Evolutionary conservation across 1,140 invertebrate species (phyloP).

Genomic region (Hyles euphorbiae): DNA sequence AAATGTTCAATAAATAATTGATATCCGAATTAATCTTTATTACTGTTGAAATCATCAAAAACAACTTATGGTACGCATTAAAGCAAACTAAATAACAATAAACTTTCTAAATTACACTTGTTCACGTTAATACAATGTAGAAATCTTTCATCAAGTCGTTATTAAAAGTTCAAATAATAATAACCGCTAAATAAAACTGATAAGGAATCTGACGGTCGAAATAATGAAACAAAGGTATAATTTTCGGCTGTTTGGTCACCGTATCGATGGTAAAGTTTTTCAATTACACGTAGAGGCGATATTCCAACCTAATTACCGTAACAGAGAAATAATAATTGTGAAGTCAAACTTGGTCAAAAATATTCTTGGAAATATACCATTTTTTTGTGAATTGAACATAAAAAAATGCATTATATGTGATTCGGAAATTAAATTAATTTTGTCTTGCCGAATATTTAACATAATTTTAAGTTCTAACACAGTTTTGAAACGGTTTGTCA

Average conservation of each 20-base stretch:
- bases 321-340: conserved; percentile 29
- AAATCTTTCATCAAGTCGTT: conserved; percentile 21
- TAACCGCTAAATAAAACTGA: conserved; percentile 52
- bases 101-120: conserved; percentile 4
- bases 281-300: conserved; percentile 44
- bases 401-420: not conserved
- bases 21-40: no score
- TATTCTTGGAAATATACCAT: not conserved
- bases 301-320: conserved; percentile 29
- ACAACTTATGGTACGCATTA: not conserved
- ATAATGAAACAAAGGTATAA: conserved; percentile 50
- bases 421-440: no score
- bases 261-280: conserved; percentile 67
- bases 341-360: no score
- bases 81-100: no score
- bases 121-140: not conserved
- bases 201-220: conserved; percentile 47
- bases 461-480: no score
- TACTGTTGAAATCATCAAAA: not conserved
- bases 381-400: not conserved
- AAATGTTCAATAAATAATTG: no score
- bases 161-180: conserved; percentile 67
- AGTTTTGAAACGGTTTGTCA: no score
- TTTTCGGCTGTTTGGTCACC: conserved; percentile 49
- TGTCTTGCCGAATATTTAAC: no score